These are phyloP conservation scores for Diacarnus erythraeanus DNA, from an alignment of 37 sponge, comb jelly and placozoan genomes.

Conservation along the genomic window DNA sequence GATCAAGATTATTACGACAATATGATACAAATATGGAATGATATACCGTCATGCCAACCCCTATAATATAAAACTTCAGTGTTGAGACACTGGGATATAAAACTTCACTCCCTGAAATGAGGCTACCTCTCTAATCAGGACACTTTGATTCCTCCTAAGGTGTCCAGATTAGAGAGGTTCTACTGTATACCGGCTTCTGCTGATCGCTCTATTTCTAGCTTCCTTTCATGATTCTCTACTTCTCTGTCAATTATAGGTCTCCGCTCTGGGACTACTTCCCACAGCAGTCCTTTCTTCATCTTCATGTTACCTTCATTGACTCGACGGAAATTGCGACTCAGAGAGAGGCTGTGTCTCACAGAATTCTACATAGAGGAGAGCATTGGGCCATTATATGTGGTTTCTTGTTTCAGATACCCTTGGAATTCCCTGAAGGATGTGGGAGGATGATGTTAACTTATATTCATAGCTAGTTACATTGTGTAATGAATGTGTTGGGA, in stretches of 20 bases:
- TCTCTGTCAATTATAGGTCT: constrained; percentile 17
- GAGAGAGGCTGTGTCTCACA: constrained; percentile 67
- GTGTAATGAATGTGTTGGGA: no score
- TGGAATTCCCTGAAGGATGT: no score
- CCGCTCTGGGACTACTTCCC: constrained; percentile 31
- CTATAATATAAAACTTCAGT: no score
- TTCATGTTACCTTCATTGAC: constrained; percentile 18
- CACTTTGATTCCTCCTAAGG: background rate
- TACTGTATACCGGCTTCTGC: background rate
- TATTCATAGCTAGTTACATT: no score
- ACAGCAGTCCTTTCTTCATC: constrained; percentile 31
- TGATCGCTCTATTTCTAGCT: background rate
- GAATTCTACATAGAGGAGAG: constrained; percentile 59
- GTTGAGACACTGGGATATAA: no score
- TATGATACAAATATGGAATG: no score
- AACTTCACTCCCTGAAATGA: no score
- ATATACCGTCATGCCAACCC: no score
- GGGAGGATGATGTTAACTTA: no score
- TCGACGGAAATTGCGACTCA: constrained; percentile 45
- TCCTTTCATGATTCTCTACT: background rate
- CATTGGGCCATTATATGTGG: no score
- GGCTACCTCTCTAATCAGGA: background rate
- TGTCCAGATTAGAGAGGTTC: background rate
- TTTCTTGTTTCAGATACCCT: no score
- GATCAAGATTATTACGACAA: no score